Conservation (phyloP, 2,888 invertebrate species). For the Augochlorella aurata region DNA sequence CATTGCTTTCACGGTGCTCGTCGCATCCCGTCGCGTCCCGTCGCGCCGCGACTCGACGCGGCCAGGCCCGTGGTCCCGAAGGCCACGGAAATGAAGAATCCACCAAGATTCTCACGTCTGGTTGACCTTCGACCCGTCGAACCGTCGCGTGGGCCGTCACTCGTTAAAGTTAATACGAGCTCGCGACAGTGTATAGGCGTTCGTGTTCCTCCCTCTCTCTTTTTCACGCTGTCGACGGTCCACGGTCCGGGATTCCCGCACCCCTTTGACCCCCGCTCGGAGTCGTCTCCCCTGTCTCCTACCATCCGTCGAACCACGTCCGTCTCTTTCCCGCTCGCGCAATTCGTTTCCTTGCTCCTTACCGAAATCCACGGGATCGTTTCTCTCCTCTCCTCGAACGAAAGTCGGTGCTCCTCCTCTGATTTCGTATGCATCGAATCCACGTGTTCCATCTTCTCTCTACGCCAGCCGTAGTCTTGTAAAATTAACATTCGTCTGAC, state of each 20-base stretch:
- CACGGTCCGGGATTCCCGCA: neutral
- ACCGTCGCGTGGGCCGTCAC: constrained; percentile 78
- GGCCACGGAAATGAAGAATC: constrained; percentile 68
- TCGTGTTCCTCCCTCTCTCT: constrained; percentile 29
- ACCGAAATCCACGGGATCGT: constrained; percentile 16
- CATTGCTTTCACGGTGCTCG: constrained; percentile 52
- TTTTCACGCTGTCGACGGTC: neutral
- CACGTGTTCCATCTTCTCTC: constrained; percentile 29
- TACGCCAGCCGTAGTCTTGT: neutral
- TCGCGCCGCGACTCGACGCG: neutral
- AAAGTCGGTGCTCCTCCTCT: constrained; percentile 16
- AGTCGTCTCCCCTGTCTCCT: neutral
- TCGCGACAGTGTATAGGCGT: constrained; percentile 68
- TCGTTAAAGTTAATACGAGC: constrained; percentile 77
- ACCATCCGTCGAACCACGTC: constrained; percentile 5
- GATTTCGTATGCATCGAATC: constrained; percentile 52
- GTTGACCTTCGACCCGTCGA: constrained; percentile 77
- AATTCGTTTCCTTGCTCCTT: constrained; percentile 5
- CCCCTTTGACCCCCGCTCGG: neutral
- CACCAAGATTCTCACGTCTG: constrained; percentile 77
- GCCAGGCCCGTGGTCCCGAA: constrained; percentile 43
- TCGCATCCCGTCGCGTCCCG: neutral
- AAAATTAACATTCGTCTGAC: constrained; percentile 42
- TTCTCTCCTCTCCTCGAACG: neutral
- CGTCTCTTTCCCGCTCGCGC: constrained; percentile 7